Percentiles rank a stretch among this genome's conserved stretches.
Conservation (phyloP, 2,888 invertebrate species). For the Zaprionus obscuricornis region DNA sequence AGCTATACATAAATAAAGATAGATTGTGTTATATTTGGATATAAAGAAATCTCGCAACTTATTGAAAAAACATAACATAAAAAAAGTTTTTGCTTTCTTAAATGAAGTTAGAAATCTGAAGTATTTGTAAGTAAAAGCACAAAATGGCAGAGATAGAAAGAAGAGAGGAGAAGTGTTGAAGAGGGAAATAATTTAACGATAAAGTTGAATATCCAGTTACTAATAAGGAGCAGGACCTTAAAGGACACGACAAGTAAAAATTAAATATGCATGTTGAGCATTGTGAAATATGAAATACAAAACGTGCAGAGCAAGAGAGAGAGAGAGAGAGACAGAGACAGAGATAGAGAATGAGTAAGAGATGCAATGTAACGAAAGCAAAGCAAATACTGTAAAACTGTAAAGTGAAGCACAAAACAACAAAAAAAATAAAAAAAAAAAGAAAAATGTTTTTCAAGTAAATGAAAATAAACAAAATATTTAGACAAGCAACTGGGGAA, state of each 20-base stretch:
- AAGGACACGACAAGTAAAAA: constrained; percentile 34
- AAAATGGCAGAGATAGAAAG: too few relatives aligned
- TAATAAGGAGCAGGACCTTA: constrained; percentile 9
- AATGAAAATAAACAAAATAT: constrained; percentile 57
- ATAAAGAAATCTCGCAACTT: too few relatives aligned
- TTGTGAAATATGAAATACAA: constrained; percentile 11
- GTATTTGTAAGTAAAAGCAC: too few relatives aligned
- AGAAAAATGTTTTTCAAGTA: constrained; percentile 43
- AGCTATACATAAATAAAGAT: too few relatives aligned
- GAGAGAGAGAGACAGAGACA: not conserved
- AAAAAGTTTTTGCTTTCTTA: too few relatives aligned
- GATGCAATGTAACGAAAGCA: constrained; percentile 22
- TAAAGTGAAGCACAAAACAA: not conserved
- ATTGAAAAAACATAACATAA: too few relatives aligned
- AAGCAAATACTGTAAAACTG: constrained; percentile 30
- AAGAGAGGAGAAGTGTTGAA: too few relatives aligned
- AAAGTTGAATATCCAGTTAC: constrained; percentile 2
- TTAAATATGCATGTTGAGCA: constrained; percentile 37
- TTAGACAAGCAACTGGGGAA: constrained; percentile 33
- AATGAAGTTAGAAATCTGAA: too few relatives aligned
- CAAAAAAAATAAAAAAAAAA: constrained; percentile 1
- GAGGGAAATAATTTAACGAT: too few relatives aligned
- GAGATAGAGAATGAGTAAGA: not conserved
- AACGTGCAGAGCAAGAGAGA: constrained; percentile 13
- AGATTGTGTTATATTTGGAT: too few relatives aligned